Evolutionary conservation across 2,113 vertebrate species (phyloP).

Genomic region (Hepsetus odoe): DNA sequence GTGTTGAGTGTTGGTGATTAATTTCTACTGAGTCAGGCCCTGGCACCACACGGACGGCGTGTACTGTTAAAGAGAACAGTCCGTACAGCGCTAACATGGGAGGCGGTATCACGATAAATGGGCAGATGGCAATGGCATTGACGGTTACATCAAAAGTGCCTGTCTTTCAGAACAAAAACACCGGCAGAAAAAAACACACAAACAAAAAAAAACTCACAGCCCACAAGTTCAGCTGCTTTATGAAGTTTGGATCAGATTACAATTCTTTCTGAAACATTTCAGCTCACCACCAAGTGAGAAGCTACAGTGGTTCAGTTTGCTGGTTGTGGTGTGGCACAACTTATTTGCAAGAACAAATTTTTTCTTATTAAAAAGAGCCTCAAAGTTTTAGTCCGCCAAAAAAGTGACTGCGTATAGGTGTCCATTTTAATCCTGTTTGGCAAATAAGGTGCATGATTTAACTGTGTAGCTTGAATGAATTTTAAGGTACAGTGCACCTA

Average conservation of each 20-base stretch:
- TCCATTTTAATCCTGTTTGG: too few species aligned
- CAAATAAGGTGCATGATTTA: too few species aligned
- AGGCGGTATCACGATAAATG: constrained; percentile 37
- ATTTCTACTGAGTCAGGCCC: constrained; percentile 42
- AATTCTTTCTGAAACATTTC: too few species aligned
- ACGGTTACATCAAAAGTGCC: constrained; percentile 33
- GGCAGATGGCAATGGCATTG: constrained; percentile 40
- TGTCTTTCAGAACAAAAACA: background rate
- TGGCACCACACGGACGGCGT: constrained; percentile 34
- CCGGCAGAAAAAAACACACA: background rate
- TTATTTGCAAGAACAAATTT: too few species aligned
- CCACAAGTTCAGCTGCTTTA: background rate
- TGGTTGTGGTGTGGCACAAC: too few species aligned
- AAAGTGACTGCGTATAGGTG: too few species aligned
- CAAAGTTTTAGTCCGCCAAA: too few species aligned
- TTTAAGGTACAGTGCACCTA: too few species aligned
- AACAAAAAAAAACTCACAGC: background rate
- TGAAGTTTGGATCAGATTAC: background rate
- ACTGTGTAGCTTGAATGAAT: too few species aligned
- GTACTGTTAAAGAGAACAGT: constrained; percentile 47
- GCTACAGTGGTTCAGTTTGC: too few species aligned
- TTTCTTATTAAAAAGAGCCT: too few species aligned
- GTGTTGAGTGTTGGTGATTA: constrained; percentile 31
- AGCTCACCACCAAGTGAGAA: too few species aligned
- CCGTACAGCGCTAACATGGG: constrained; percentile 29